Percentiles rank a stretch among this genome's conserved stretches.
Conservation (phyloP, 2,888 invertebrate species). For the Mythimna lalbum region DNA sequence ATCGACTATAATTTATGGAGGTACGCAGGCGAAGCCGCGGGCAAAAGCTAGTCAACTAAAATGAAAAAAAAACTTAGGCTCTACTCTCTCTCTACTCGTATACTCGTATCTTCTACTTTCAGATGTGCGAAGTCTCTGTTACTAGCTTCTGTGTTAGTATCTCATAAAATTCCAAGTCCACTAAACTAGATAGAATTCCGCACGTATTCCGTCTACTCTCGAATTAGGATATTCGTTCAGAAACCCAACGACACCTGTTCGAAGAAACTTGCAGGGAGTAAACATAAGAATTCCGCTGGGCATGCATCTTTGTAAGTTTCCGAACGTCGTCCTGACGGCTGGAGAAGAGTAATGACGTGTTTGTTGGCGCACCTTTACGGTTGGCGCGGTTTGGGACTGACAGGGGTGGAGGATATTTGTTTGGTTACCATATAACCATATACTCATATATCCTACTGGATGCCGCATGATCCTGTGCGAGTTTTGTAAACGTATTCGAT, state of each 20-base stretch:
- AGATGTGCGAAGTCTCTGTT: too few relatives aligned
- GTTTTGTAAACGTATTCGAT: too few relatives aligned
- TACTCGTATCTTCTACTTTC: too few relatives aligned
- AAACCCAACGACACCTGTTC: conserved; percentile 59
- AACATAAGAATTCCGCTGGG: conserved; percentile 71
- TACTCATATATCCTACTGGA: neutral
- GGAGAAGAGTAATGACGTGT: conserved; percentile 70
- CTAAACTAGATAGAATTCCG: conserved; percentile 19
- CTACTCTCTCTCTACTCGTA: too few relatives aligned
- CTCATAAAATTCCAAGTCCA: neutral
- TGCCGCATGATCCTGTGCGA: too few relatives aligned
- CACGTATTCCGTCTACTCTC: conserved; percentile 45
- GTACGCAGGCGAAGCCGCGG: too few relatives aligned
- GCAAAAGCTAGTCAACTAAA: too few relatives aligned
- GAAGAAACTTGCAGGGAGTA: conserved; percentile 65
- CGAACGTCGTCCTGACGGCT: conserved; percentile 68
- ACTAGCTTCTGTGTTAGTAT: too few relatives aligned
- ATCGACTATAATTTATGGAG: too few relatives aligned
- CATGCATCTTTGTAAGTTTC: conserved; percentile 71
- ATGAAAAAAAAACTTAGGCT: too few relatives aligned
- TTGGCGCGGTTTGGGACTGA: conserved; percentile 47
- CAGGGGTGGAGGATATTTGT: conserved; percentile 28
- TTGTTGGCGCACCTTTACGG: conserved; percentile 69
- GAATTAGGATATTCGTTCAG: conserved; percentile 51
- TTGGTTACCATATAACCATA: conserved; percentile 1